Evolutionary conservation across 1,140 invertebrate species (phyloP).

Genomic region (Ips nitidus): DNA sequence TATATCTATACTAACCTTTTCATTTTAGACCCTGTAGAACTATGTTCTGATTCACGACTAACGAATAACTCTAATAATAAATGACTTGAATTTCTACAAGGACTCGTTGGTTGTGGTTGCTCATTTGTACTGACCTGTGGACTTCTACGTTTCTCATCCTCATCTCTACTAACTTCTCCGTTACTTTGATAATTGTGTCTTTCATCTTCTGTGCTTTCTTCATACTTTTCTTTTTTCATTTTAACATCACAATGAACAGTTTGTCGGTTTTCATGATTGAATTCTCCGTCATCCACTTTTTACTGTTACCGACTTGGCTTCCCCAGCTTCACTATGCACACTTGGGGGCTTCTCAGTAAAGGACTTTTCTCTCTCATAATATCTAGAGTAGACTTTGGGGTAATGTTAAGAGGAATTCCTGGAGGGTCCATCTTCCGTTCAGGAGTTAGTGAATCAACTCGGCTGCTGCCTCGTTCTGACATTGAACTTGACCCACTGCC

Average conservation of each 20-base stretch:
- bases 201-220: constrained; percentile 58
- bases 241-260: constrained; percentile 17
- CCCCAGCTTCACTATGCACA: constrained; percentile 19
- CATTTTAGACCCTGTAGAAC: too few species aligned
- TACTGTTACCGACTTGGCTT: constrained; percentile 50
- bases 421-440: constrained; percentile 69
- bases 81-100: constrained; percentile 57
- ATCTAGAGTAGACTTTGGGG: constrained; percentile 75
- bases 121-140: constrained; percentile 54
- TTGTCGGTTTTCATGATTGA: constrained; percentile 14
- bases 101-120: constrained; percentile 51
- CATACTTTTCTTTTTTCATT: constrained; percentile 58
- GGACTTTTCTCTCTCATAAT: constrained; percentile 58
- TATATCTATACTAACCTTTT: too few species aligned
- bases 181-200: constrained; percentile 57
- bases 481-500: constrained; percentile 85
- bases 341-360: constrained; percentile 50
- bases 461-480: constrained; percentile 73
- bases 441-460: constrained; percentile 74
- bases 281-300: constrained; percentile 48
- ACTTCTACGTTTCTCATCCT: constrained; percentile 44
- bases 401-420: constrained; percentile 61
- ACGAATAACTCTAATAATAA: too few species aligned
- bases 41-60: too few species aligned
- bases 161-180: constrained; percentile 47